Base-by-base conservation (phyloP, 2,113 vertebrate species). In the Phyllostomus hastatus region DNA sequence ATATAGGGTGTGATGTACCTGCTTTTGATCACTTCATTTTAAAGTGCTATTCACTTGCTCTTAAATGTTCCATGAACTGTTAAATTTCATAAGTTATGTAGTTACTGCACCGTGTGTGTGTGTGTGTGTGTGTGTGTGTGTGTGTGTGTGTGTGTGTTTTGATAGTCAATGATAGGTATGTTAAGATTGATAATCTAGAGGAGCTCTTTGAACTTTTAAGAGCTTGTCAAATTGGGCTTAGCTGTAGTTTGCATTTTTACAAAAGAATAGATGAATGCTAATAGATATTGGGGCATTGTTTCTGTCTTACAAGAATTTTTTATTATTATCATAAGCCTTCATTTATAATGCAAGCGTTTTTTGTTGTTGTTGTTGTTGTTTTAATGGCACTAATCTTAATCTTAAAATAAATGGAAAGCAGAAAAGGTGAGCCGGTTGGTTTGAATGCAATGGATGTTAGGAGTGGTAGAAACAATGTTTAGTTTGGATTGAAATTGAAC, bases 31-130 rank as follows among this genome's bases (percentile, higher is more conserved):
- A 98, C 97, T 98, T 98, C 98, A 98, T 99, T 98, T 98, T 99
- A 95, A 98, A 98, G 97, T 98, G 98, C 98, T 98, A 96, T 95
- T 98, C 98, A 98, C 97, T 98, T 98, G 97, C 97, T 97, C 96
- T 98, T 98, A 98, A 98, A 98, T 98, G 98, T 99, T 98, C 98
- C 98, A 98, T 98, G 97, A 98, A 98, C 95, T 98, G 98, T 98
- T 98, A 92, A 97, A 92, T 98, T 97, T 98, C 97, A 91, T 97
- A 89, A 98, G 97, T 96, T 98, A 94, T 66, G 93, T 98, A 98
- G 97, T 97, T 98, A 96, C 85, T 98, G 96, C 98, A 97, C 95
- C 96, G 95, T 97, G 97, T 97, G 85, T 97, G 95, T 97, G 97
- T 97, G 85, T 97, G 78, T 43, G 50, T 82, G 4, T 82, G 26